Base-by-base conservation (phyloP, 1,140 invertebrate genomes). In the Eupeodes corollae region DNA sequence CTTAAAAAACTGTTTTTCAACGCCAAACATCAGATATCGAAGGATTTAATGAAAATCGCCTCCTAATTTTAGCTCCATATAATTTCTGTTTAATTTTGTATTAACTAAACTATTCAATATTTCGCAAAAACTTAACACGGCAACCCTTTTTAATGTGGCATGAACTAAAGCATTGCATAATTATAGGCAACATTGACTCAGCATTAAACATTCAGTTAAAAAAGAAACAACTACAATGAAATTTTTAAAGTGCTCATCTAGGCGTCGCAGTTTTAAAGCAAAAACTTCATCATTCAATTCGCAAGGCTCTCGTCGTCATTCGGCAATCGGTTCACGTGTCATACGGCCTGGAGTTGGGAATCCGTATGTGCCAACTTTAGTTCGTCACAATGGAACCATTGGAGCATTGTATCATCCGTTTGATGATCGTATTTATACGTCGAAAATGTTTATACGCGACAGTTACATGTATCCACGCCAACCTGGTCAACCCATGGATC, bases 391-490 rank as follows among this genome's bases (percentile, higher is more conserved):
- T 47, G 63, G 63, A 30, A 65, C 65, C 35, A 65, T 65, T 37
- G 63, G 63, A 13, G 54, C 54, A 8, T 62, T 58, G 15, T 53
- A 52, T 5, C 62, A 60, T 1, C 60, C 63, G 6, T 61, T 66
- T 44, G 50, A 65, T 32, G 63, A 66, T 52, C 59, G 60, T 42
- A 54, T 66, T 11, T 66, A 66, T 35, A 66, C 63, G 13, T 57
- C 47, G 15, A 65, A 65, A 56, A 56, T 66, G 62, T 66, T 66
- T 38, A 46, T 66, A 10, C 63, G 63, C 30, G 63, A 66, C 34
- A 62, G 55, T 5, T 66, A 63, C 44, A 66, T 66, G 63, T 66
- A 66, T 49, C 63, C 63, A 3, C 60, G 63, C 8, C 63, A 66
- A 31, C 58, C 63, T 10, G 63, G 63, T 9, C 63, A 66, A 43